Evolutionary conservation across 2,113 vertebrate species (phyloP).

Genomic region (Phocoena sinus): DNA sequence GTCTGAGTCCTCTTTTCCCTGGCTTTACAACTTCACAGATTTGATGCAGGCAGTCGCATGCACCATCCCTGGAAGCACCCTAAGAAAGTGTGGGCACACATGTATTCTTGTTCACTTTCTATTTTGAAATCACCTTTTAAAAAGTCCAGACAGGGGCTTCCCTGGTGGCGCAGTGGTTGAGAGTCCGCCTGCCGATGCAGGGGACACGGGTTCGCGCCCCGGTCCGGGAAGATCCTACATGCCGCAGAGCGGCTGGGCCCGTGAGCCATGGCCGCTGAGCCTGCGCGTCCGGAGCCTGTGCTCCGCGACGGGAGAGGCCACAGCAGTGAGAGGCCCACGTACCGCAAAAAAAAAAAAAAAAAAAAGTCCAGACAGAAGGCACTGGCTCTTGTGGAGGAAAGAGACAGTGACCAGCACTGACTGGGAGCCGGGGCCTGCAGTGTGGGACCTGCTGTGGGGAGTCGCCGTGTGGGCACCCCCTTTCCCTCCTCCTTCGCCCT

Average conservation of each 20-base stretch:
- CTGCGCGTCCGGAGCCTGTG: too few relatives aligned
- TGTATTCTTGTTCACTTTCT: not conserved
- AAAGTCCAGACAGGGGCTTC: not conserved
- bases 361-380: not conserved
- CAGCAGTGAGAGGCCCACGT: too few relatives aligned
- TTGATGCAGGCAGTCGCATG: not conserved
- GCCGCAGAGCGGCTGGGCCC: too few relatives aligned
- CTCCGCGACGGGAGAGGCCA: too few relatives aligned
- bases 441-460: rapidly evolving
- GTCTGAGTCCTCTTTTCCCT: not conserved
- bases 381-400: not conserved
- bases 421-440: rapidly evolving
- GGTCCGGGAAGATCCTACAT: too few relatives aligned
- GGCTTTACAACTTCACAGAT: not conserved
- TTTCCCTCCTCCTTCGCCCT: not conserved
- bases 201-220: too few relatives aligned
- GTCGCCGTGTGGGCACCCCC: rapidly evolving
- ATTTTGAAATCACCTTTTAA: not conserved
- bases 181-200: too few relatives aligned
- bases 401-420: not conserved
- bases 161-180: too few relatives aligned
- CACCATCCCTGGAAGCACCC: not conserved
- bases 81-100: not conserved
- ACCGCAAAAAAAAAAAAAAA: too few relatives aligned
- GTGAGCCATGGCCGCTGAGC: too few relatives aligned